Percentiles rank a stretch among this genome's conserved stretches.
These are phyloP conservation scores for Cactoblastis cactorum DNA, from an alignment of 2,888 invertebrate species.

Conservation along the genomic window DNA sequence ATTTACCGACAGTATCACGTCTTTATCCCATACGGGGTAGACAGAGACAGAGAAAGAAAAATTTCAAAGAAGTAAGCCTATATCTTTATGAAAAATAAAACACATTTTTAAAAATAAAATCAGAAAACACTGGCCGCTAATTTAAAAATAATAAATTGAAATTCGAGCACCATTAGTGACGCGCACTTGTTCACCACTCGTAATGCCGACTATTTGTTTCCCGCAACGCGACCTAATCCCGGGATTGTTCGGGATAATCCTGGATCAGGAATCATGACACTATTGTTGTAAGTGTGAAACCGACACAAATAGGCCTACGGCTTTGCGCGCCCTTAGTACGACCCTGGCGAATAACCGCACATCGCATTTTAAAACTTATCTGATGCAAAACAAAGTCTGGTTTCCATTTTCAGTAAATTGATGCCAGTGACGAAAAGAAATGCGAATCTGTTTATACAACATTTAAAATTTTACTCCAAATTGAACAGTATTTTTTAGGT, in stretches of 20 bases:
- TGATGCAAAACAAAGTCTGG: neutral
- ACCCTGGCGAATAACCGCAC: conserved; percentile 15
- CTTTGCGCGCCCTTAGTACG: conserved; percentile 43
- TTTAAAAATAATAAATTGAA: conserved; percentile 16
- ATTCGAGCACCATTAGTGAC: conserved; percentile 54
- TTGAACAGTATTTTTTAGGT: rapidly evolving
- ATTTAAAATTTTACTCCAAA: conserved; percentile 17
- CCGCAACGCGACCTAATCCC: conserved; percentile 76
- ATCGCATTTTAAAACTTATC: conserved; percentile 24
- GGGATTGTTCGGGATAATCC: conserved; percentile 70
- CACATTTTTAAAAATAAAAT: conserved; percentile 11
- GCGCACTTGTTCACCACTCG: conserved; percentile 62
- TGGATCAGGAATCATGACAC: conserved; percentile 55
- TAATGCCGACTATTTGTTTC: conserved; percentile 71
- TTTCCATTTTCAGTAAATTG: conserved; percentile 18
- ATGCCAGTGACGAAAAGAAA: conserved; percentile 35
- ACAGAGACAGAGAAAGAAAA: no score
- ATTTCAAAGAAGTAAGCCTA: neutral
- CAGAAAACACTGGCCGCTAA: conserved; percentile 23
- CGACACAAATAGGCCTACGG: conserved; percentile 76
- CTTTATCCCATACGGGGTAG: no score
- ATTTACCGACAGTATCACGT: no score
- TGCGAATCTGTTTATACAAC: conserved; percentile 39
- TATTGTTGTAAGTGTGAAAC: conserved; percentile 80
- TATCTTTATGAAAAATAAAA: neutral